These are phyloP conservation scores for Tenualosa thibaudeaui DNA, from an alignment of 2,797 vertebrate species.

Conservation along the genomic window DNA sequence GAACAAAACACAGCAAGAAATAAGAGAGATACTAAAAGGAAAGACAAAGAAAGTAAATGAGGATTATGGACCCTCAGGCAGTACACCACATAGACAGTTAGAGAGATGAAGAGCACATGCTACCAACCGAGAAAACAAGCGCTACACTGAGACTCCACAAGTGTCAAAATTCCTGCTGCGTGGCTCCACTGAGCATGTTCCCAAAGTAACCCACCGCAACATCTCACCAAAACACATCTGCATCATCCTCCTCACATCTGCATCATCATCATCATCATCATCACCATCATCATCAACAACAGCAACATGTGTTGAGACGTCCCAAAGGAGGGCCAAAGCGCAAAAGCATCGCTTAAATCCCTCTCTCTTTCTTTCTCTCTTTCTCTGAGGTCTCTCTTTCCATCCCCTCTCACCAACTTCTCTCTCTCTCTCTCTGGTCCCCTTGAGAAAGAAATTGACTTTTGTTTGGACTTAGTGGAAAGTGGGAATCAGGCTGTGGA, in stretches of 20 bases:
- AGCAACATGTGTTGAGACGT: background rate
- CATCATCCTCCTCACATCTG: background rate
- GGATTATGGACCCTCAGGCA: background rate
- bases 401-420: constrained; percentile 64
- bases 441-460: constrained; percentile 99
- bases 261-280: background rate
- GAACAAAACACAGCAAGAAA: constrained; percentile 41
- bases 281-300: background rate
- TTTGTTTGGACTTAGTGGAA: constrained; percentile 99
- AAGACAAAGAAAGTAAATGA: constrained; percentile 56
- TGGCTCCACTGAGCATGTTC: background rate
- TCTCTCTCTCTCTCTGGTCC: constrained; percentile 61
- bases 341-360: background rate
- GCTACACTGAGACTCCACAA: background rate
- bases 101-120: background rate
- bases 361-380: constrained; percentile 48
- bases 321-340: background rate
- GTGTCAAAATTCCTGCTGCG: background rate
- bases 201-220: background rate
- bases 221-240: background rate
- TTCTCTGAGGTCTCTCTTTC: background rate
- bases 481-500: constrained; percentile 99
- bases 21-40: constrained; percentile 57
- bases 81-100: background rate
- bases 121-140: background rate